phyloP scores from a whole-genome alignment of 2,888 invertebrate species.

The Cerceris ruficornis region DNA sequence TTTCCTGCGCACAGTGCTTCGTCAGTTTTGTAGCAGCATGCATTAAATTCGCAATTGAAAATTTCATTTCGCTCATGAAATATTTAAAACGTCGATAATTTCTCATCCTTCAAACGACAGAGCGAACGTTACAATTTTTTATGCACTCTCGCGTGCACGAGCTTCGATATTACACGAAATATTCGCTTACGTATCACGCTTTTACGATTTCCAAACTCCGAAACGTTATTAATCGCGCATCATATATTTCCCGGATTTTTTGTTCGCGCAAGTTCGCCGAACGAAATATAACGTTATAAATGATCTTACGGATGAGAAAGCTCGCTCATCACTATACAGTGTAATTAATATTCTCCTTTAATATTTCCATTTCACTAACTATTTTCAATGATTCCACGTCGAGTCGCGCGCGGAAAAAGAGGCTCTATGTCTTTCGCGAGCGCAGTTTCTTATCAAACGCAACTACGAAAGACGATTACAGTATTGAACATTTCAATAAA shows the following conservation, averaged over 20 bases:
- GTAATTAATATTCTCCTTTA: too few species aligned
- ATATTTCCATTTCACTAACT: too few species aligned
- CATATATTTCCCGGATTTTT: background rate
- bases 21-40: background rate
- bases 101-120: background rate
- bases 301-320: too few species aligned
- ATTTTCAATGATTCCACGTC: too few species aligned
- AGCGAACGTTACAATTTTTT: background rate
- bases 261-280: too few species aligned
- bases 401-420: too few species aligned
- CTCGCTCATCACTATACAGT: too few species aligned
- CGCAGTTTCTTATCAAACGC: too few species aligned
- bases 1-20: background rate
- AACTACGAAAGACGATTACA: too few species aligned
- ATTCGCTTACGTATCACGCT: background rate
- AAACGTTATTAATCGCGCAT: background rate
- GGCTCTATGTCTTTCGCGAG: too few species aligned
- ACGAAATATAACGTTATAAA: too few species aligned
- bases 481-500: too few species aligned
- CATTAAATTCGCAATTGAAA: background rate
- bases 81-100: conserved; percentile 23
- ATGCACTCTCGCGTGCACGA: background rate
- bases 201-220: background rate
- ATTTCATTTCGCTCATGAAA: background rate
- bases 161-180: conserved; percentile 21